Conservation (phyloP, 2,113 vertebrate genomes). For the Leptosomus discolor region DNA sequence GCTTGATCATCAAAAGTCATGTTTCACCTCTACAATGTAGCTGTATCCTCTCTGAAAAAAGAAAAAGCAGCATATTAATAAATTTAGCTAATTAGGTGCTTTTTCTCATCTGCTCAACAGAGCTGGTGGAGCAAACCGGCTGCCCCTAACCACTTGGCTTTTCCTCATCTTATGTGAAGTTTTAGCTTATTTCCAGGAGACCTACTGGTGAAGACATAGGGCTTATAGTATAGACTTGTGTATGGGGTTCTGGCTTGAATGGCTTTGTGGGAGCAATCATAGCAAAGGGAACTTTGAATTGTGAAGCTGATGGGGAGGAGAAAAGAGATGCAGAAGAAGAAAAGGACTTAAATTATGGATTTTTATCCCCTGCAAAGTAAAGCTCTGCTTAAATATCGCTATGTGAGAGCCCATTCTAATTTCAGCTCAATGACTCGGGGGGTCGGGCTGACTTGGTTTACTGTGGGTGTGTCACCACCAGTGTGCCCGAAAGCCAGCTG, state of each 20-base stretch:
- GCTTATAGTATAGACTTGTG: neutral
- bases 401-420: neutral
- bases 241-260: neutral
- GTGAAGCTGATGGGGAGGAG: neutral
- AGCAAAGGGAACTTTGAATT: neutral
- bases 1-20: slow-evolving; percentile 75
- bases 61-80: slow-evolving; percentile 57
- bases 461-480: rapidly evolving
- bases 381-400: neutral
- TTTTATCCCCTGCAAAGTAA: neutral
- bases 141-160: neutral
- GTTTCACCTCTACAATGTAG: slow-evolving; percentile 67
- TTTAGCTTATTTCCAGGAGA: neutral
- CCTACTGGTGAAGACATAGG: neutral
- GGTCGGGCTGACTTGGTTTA: neutral
- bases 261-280: neutral
- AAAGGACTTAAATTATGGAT: neutral
- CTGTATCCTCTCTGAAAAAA: slow-evolving; percentile 44
- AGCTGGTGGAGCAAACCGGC: slow-evolving; percentile 24
- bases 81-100: slow-evolving; percentile 58
- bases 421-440: neutral
- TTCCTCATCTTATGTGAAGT: neutral
- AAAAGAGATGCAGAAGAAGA: neutral
- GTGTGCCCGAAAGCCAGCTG: slow-evolving; percentile 1
- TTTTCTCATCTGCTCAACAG: slow-evolving; percentile 43